Conservation (phyloP, 2,113 vertebrate species). For the Prietella phreatophila region DNA sequence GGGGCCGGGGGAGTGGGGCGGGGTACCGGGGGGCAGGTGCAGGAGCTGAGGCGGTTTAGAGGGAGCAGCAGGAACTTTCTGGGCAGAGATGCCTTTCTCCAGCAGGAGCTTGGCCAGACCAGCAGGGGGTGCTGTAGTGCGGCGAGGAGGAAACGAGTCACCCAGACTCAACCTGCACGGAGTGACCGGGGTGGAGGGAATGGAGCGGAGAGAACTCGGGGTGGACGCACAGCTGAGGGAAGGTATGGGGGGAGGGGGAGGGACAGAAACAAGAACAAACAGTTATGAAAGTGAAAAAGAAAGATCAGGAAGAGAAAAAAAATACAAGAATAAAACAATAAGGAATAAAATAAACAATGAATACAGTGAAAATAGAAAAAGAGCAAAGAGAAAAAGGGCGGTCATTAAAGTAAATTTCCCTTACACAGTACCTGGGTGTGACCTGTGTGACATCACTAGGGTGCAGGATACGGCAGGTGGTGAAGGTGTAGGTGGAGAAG, state of each 20-base stretch:
- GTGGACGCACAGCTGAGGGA: slow-evolving; percentile 59
- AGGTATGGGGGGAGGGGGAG: background rate
- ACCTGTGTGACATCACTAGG: slow-evolving; percentile 92
- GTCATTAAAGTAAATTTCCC: no score
- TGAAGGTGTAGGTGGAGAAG: slow-evolving; percentile 94
- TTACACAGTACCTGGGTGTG: slow-evolving; percentile 79
- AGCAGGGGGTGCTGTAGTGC: slow-evolving; percentile 70
- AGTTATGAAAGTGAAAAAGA: background rate
- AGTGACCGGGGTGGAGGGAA: slow-evolving; percentile 76
- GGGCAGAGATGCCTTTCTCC: slow-evolving; percentile 91
- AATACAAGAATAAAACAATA: background rate
- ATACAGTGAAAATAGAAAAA: background rate
- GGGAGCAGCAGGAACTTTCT: slow-evolving; percentile 68
- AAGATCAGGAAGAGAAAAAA: background rate
- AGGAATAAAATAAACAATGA: background rate
- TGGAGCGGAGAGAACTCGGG: slow-evolving; percentile 74
- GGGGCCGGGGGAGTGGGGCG: slow-evolving; percentile 70
- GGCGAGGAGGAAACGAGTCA: slow-evolving; percentile 79
- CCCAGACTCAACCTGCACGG: slow-evolving; percentile 83
- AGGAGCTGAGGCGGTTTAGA: slow-evolving; percentile 58
- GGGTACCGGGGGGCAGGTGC: slow-evolving; percentile 63
- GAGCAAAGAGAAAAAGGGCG: no score
- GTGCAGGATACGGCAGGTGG: slow-evolving; percentile 94
- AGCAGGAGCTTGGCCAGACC: slow-evolving; percentile 86
- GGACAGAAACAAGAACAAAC: no score